Base-by-base conservation (phyloP, 2,113 vertebrate genomes). In the Lycocorax pyrrhopterus region DNA sequence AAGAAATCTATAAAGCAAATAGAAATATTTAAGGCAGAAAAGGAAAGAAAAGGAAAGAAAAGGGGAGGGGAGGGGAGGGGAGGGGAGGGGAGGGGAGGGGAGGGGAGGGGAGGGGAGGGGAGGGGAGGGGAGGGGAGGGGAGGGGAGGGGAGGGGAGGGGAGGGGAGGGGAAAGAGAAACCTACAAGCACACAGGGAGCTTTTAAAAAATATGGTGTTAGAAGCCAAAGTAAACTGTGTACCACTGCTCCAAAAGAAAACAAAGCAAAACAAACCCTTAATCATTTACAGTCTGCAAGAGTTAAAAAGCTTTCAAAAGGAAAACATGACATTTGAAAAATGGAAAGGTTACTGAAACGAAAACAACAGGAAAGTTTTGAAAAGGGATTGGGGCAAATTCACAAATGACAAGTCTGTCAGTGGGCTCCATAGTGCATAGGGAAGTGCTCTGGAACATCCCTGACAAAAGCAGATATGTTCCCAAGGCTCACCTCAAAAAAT, bases 401-500 rank as follows among this genome's bases (percentile, higher is more conserved):
- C 1, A 7, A 52, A 22, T 56, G 17, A 41, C 25, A 69, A 15
- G 10, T 29, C 44, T 52, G 16, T 55, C 49, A 55, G 13, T 52
- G 9, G 1, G 16, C 46, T 74, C 35, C 60, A 1, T 1, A 32
- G n/a, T 32, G 19, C 32, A 19, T 5, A 62, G 12, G 41, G 9
- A 76, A n/a, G 6, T 47, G n/a, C 25, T 76, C 20, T 63, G 3
- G 3, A 74, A 46, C 32, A 66, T 15, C 11, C 17, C 27, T 6
- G 10, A 39, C 23, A 44, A 32, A 62, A 58, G 8, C 4, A 6
- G 35, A 4, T 62, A 12, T 5, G 3, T 55, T 37, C 6, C 12
- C 14, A 81, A 4, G 4, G 4, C 17, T 4, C 7, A 16, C 1
- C 4, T 7, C 7, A 4, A 14, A 76, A 71, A 13, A 12, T 10